Percentiles rank a stretch among this genome's conserved stretches.
phyloP scores from a whole-genome alignment of 2,888 invertebrate species.

The Harmothoe impar region DNA sequence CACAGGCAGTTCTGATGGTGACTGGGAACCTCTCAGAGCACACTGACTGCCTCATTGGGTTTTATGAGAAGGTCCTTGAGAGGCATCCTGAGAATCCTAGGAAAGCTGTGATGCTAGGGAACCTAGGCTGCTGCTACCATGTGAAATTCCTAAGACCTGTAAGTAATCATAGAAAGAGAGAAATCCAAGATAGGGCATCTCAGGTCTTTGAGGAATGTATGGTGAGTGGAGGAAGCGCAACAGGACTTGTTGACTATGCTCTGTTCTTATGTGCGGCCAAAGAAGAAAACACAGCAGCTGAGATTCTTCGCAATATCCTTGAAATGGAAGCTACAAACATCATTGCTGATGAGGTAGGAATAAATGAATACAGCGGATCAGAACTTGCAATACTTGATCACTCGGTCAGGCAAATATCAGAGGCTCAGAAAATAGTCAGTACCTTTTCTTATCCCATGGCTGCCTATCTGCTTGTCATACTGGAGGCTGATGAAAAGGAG shows the following conservation, averaged over 20 bases:
- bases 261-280: not conserved
- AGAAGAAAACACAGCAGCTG: not conserved
- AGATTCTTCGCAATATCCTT: not conserved
- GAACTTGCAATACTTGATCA: conserved; percentile 12
- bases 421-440: not conserved
- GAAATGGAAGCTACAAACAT: not conserved
- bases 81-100: conserved; percentile 23
- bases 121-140: conserved; percentile 16
- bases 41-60: conserved; percentile 2
- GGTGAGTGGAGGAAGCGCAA: not conserved
- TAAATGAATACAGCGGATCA: not conserved
- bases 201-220: not conserved
- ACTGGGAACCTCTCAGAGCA: not conserved
- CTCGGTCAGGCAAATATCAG: not conserved
- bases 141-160: not conserved
- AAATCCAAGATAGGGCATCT: not conserved
- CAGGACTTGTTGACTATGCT: not conserved
- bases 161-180: not conserved
- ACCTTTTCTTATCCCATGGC: not conserved
- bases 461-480: conserved; percentile 8
- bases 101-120: not conserved
- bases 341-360: not conserved
- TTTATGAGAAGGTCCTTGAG: not conserved
- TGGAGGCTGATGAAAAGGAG: not conserved
- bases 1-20: not conserved